Conservation (phyloP, 2,113 vertebrate genomes). For the Pluvialis apricaria region DNA sequence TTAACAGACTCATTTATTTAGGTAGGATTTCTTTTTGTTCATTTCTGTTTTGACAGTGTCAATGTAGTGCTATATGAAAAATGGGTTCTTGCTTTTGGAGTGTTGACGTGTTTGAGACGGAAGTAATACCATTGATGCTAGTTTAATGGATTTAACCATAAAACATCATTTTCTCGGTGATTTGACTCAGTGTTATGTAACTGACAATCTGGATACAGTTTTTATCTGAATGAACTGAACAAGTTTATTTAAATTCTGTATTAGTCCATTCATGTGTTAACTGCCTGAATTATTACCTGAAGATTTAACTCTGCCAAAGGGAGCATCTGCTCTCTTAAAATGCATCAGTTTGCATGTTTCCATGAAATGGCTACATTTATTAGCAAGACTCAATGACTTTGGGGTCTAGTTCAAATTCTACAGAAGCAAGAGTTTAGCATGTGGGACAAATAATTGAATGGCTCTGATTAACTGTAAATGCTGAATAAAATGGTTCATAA, state of each 20-base stretch:
- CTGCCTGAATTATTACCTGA: neutral
- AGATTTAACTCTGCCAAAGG: neutral
- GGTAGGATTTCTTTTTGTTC: constrained; percentile 67
- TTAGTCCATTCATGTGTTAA: neutral
- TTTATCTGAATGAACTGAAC: neutral
- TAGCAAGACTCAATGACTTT: neutral
- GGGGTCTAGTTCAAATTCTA: neutral
- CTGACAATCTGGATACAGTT: neutral
- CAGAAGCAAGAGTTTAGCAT: neutral
- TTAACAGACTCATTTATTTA: constrained; percentile 93
- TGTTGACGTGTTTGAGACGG: neutral
- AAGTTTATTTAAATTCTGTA: neutral
- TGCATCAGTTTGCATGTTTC: neutral
- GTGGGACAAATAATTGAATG: neutral
- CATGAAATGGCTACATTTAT: neutral
- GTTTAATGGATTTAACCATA: neutral
- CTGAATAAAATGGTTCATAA: neutral
- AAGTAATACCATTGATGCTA: neutral
- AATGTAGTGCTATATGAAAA: neutral
- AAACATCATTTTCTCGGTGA: fast-evolving
- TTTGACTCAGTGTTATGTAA: neutral
- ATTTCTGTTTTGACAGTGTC: neutral
- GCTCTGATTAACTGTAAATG: neutral
- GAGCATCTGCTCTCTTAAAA: neutral
- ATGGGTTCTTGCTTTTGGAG: neutral